A percentile compares a stretch with the other conserved stretches of the same genome.
These are phyloP conservation scores for Haliclystus octoradiatus DNA, from an alignment of 30 jellyfish, hydroid and myxozoan species.

Conservation along the genomic window DNA sequence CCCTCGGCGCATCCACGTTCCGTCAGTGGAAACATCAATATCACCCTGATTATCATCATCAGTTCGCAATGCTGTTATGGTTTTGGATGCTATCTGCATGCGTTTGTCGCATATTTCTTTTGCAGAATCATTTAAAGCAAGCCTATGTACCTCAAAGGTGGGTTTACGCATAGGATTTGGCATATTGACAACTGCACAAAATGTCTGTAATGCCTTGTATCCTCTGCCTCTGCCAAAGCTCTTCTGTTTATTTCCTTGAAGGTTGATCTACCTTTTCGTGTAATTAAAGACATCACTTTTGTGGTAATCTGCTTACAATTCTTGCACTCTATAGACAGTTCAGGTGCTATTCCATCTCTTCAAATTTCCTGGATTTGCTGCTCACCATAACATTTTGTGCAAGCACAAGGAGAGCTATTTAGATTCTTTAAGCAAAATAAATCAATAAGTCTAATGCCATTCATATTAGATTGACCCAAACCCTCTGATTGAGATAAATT, in stretches of 20 bases:
- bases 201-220: neutral
- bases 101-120: neutral
- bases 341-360: neutral
- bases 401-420: neutral
- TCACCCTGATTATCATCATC: neutral
- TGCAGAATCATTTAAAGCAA: neutral
- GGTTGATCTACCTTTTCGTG: neutral
- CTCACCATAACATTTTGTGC: neutral
- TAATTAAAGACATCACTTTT: neutral
- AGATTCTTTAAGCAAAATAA: neutral
- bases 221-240: neutral
- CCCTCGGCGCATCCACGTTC: conserved; percentile 30
- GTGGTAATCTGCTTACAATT: neutral
- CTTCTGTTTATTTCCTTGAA: neutral
- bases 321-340: neutral
- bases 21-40: conserved; percentile 19
- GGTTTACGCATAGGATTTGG: neutral
- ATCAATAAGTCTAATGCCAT: neutral
- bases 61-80: neutral
- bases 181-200: neutral
- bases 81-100: neutral
- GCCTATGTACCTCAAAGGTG: neutral
- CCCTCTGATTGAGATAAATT: too few relatives aligned
- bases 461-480: too few relatives aligned
- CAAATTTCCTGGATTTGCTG: neutral